Conservation (phyloP, 2,888 invertebrate genomes). For the Spodoptera littoralis region DNA sequence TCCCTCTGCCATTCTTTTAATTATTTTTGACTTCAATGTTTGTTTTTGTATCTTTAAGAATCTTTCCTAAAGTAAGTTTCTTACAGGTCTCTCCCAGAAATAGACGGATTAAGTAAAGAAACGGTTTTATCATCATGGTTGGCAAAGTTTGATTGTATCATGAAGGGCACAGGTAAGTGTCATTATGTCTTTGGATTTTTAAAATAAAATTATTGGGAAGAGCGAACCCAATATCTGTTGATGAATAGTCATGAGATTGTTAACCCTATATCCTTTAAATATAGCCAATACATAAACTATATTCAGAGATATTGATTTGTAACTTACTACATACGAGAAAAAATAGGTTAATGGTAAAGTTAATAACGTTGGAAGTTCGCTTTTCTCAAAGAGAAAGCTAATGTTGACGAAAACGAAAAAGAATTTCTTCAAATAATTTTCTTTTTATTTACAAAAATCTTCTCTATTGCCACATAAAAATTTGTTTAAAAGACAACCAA, state of each 20-base stretch:
- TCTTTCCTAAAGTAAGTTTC: constrained; percentile 18
- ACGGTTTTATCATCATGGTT: constrained; percentile 99
- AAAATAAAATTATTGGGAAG: constrained; percentile 43
- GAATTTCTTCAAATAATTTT: constrained; percentile 50
- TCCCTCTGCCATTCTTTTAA: not conserved
- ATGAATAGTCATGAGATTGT: no score
- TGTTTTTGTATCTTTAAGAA: not conserved
- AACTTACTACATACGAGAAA: no score
- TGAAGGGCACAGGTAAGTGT: constrained; percentile 93
- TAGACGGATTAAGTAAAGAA: constrained; percentile 99
- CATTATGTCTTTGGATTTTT: constrained; percentile 14
- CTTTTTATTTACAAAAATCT: not conserved
- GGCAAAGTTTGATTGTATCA: constrained; percentile 99
- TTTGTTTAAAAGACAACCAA: no score
- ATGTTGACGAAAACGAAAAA: constrained; percentile 54
- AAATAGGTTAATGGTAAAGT: not conserved
- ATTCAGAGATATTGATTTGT: no score
- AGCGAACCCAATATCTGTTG: constrained; percentile 34
- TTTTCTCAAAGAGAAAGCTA: constrained; percentile 47
- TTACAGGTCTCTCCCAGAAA: constrained; percentile 97
- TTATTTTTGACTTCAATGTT: not conserved
- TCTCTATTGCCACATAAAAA: no score
- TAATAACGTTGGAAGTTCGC: constrained; percentile 31
- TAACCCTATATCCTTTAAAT: no score
- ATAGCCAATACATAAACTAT: not conserved